Conservation (phyloP, 2,797 vertebrate species). For the Odontamblyopus lacepedii region DNA sequence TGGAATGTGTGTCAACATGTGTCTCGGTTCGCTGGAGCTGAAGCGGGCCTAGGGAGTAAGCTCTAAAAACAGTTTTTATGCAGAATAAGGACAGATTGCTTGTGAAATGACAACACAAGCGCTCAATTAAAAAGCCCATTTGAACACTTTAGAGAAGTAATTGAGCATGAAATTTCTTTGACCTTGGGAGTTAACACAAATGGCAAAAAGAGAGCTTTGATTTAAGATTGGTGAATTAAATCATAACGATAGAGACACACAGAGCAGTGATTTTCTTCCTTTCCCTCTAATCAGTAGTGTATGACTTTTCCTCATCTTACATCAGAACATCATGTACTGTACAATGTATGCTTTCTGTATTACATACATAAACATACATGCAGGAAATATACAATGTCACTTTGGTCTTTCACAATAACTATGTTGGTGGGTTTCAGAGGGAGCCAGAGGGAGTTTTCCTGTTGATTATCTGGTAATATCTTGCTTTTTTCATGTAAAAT, state of each 20-base stretch:
- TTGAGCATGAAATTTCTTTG: slow-evolving; percentile 12
- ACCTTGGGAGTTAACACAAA: slow-evolving; percentile 10
- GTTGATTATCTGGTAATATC: no score
- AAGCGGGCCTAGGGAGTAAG: not conserved
- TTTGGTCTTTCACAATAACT: no score
- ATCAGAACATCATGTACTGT: not conserved
- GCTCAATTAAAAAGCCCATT: not conserved
- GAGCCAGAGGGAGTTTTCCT: no score
- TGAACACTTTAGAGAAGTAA: slow-evolving; percentile 6
- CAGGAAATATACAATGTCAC: no score
- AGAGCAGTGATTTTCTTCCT: slow-evolving; percentile 15
- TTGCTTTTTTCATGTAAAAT: no score
- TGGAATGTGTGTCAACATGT: slow-evolving; percentile 12
- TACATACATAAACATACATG: no score
- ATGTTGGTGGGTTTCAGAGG: no score
- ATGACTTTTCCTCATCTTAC: not conserved
- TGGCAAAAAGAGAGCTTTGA: slow-evolving; percentile 7
- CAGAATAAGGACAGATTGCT: not conserved
- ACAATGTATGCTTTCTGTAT: no score
- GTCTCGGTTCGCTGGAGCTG: not conserved
- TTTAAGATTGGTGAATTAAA: slow-evolving; percentile 8
- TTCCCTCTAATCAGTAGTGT: slow-evolving; percentile 17
- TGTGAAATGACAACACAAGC: not conserved
- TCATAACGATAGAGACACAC: slow-evolving; percentile 1
- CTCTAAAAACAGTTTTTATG: not conserved